phyloP scores from a whole-genome alignment of 2,113 vertebrate species.

The Diadophis punctatus region DNA sequence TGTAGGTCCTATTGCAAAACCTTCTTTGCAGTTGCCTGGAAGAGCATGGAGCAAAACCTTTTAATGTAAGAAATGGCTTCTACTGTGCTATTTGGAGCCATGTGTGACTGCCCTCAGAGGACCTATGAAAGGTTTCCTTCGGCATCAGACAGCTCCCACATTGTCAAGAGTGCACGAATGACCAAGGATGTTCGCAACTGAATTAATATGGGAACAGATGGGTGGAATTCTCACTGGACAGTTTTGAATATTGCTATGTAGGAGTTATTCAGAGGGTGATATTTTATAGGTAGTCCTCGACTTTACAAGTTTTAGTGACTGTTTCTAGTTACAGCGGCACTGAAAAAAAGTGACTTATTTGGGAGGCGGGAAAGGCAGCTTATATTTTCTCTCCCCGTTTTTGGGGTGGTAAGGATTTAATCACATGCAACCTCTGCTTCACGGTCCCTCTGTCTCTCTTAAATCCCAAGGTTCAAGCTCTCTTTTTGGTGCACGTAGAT shows the following conservation, averaged over 20 bases:
- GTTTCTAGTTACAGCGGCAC: no score
- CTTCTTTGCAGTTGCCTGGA: not conserved
- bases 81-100: not conserved
- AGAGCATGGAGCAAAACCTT: not conserved
- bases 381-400: no score
- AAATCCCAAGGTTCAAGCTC: no score
- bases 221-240: not conserved
- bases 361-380: no score
- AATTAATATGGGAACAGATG: not conserved
- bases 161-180: not conserved
- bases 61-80: not conserved
- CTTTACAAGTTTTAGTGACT: no score
- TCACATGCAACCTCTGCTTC: no score
- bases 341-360: no score
- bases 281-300: no score
- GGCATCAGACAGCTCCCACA: not conserved
- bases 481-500: no score
- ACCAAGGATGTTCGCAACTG: not conserved
- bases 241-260: not conserved
- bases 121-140: not conserved
- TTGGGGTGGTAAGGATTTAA: no score
- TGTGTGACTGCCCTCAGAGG: not conserved
- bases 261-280: not conserved
- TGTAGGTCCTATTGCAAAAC: not conserved
- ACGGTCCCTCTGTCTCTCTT: no score